Conservation (phyloP, 2,888 invertebrate genomes). For the Nemotelus pantherinus region DNA sequence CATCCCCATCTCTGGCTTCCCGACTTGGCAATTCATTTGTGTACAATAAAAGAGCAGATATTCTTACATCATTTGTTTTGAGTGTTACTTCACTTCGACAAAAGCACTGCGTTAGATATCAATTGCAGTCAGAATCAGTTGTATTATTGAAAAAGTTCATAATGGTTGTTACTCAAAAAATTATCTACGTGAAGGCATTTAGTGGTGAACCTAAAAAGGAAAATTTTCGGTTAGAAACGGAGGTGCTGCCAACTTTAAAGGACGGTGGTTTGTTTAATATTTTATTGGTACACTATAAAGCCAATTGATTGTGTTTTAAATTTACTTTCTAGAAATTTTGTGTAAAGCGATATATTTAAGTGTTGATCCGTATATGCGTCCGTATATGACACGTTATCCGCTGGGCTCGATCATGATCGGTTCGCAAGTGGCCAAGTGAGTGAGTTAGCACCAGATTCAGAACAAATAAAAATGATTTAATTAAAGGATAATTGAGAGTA, state of each 20-base stretch:
- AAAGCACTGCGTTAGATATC: too few relatives aligned
- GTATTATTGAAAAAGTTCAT: too few relatives aligned
- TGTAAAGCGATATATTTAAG: conserved; percentile 75
- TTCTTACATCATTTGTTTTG: too few relatives aligned
- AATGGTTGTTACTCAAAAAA: conserved; percentile 71
- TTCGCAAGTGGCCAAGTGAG: conserved; percentile 75
- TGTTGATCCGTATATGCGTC: conserved; percentile 79
- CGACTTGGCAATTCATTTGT: too few relatives aligned
- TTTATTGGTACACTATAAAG: background rate
- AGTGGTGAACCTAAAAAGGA: conserved; percentile 72
- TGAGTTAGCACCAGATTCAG: background rate
- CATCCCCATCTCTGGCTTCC: too few relatives aligned
- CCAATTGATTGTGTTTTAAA: background rate
- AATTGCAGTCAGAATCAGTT: too few relatives aligned
- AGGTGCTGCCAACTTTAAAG: conserved; percentile 71
- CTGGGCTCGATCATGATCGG: conserved; percentile 76
- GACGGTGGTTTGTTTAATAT: conserved; percentile 71
- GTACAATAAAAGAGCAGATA: too few relatives aligned
- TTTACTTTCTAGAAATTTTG: conserved; percentile 68
- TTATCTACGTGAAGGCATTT: conserved; percentile 72
- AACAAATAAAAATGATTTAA: background rate
- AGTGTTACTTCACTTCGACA: too few relatives aligned
- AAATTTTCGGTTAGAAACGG: conserved; percentile 75
- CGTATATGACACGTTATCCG: conserved; percentile 68
- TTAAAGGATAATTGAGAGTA: conserved; percentile 73